These are phyloP conservation scores for Drosophila nigricruria DNA, from an alignment of 2,888 invertebrate genomes.

Conservation along the genomic window DNA sequence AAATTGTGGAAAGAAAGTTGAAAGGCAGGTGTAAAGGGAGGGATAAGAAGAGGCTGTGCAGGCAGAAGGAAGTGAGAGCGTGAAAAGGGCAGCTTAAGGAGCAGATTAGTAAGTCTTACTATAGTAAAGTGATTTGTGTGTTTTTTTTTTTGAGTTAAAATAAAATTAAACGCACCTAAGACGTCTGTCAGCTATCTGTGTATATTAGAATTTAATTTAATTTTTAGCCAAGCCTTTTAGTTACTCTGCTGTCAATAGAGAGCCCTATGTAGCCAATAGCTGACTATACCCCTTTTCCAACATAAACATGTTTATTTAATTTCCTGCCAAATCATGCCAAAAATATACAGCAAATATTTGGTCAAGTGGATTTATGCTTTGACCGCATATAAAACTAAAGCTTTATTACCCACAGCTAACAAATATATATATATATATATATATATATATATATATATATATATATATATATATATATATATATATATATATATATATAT, in stretches of 20 bases:
- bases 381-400: conserved; percentile 2
- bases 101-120: neutral
- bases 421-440: neutral
- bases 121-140: neutral
- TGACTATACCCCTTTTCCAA: neutral
- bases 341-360: conserved; percentile 5
- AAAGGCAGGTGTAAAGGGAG: rapidly evolving
- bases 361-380: conserved; percentile 7
- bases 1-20: conserved; percentile 23
- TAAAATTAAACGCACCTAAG: neutral
- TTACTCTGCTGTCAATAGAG: neutral
- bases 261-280: neutral
- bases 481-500: neutral
- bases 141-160: neutral
- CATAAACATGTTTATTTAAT: neutral
- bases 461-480: no score
- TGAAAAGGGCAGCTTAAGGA: neutral
- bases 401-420: neutral
- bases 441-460: neutral
- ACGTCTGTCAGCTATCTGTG: neutral
- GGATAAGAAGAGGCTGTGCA: neutral
- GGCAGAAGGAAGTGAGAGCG: neutral
- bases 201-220: neutral
- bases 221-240: neutral
- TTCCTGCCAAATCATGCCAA: neutral